A percentile compares a stretch with the other conserved stretches of the same genome.
These are phyloP conservation scores for Operophtera brumata DNA, from an alignment of 2,888 invertebrate genomes.

Conservation along the genomic window DNA sequence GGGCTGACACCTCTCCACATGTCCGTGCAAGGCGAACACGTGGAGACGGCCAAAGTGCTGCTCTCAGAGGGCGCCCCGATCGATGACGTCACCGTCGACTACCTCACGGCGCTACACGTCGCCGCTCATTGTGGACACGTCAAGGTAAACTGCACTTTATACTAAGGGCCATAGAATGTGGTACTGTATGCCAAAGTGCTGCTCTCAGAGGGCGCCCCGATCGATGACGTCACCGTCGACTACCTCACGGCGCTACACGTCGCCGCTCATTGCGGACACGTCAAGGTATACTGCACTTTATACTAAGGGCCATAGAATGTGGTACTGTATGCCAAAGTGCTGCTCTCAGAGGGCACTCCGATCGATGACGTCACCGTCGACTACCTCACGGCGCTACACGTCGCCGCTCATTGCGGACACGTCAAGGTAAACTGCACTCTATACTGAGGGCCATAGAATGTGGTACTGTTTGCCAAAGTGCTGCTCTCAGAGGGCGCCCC, in stretches of 20 bases:
- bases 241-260: constrained; percentile 98
- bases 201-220: constrained; percentile 96
- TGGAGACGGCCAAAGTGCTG: constrained; percentile 95
- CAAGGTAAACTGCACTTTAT: constrained; percentile 52
- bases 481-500: constrained; percentile 96
- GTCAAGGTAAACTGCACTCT: constrained; percentile 76
- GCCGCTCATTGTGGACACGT: constrained; percentile 97
- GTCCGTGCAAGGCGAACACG: constrained; percentile 99
- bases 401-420: constrained; percentile 96
- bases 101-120: constrained; percentile 97
- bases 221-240: constrained; percentile 99
- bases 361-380: constrained; percentile 99
- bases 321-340: constrained; percentile 94
- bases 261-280: constrained; percentile 96
- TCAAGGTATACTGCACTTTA: constrained; percentile 67
- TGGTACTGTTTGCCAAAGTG: no score
- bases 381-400: constrained; percentile 97
- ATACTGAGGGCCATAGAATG: no score
- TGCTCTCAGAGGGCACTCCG: constrained; percentile 96
- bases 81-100: constrained; percentile 99
- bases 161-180: no score
- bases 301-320: no score
- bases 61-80: constrained; percentile 97
- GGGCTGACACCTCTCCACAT: constrained; percentile 98
- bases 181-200: constrained; percentile 96